Percentiles rank a stretch among this genome's conserved stretches.
phyloP scores from a whole-genome alignment of 2,797 vertebrate species.

The Glossophaga mutica region DNA sequence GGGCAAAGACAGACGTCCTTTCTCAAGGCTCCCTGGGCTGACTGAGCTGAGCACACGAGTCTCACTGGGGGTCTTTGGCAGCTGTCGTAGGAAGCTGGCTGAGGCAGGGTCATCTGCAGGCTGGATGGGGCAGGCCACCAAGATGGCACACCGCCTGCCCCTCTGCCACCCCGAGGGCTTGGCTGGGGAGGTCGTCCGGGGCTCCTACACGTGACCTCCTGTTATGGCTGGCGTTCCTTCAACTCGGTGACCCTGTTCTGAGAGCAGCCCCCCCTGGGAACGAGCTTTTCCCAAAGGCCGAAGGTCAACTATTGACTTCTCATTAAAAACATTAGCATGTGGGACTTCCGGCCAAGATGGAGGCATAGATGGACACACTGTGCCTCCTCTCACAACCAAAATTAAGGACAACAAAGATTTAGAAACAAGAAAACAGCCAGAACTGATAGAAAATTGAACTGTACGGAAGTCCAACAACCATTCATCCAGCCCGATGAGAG shows the following conservation, averaged over 20 bases:
- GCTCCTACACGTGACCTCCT: not conserved
- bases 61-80: not conserved
- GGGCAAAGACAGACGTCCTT: not conserved
- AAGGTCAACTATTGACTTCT: not conserved
- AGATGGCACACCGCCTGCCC: rapidly evolving
- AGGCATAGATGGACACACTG: too few relatives aligned
- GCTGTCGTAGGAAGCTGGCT: not conserved
- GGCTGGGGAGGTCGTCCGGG: not conserved
- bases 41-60: not conserved
- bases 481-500: too few relatives aligned
- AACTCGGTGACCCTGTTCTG: not conserved
- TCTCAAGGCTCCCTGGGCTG: not conserved
- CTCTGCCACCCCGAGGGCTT: not conserved
- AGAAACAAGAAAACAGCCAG: too few relatives aligned
- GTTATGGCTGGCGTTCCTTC: not conserved
- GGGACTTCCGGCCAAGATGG: too few relatives aligned
- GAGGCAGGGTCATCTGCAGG: not conserved
- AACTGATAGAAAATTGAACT: too few relatives aligned
- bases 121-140: rapidly evolving
- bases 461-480: too few relatives aligned
- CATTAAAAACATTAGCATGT: not conserved
- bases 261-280: not conserved
- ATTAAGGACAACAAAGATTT: too few relatives aligned
- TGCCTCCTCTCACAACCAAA: too few relatives aligned
- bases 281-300: not conserved